Base-by-base conservation (phyloP, 1,140 invertebrate species). In the Proctacanthus coquilletti region DNA sequence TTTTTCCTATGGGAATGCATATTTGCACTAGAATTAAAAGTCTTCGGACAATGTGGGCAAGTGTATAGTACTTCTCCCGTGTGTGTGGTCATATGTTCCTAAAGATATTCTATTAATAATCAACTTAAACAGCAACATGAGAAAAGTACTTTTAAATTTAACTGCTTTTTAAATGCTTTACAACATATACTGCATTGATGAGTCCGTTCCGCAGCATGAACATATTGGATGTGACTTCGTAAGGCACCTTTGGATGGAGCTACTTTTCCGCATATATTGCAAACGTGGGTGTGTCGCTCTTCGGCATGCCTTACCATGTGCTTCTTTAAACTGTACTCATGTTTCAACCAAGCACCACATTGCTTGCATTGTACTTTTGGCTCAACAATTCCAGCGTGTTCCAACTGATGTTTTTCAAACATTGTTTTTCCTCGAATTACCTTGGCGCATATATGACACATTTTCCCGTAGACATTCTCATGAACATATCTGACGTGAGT, bases 391-490 rank as follows among this genome's bases (percentile, higher is more conserved):
- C 57, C 52, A 0, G 45, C 43, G 14, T 60, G 57, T 42, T 56
- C 50, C 17, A 52, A 27, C 11, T 56, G 50, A 34, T 60, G 57
- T 1, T 50, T 45, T 34, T 55, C 45, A 21, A 59, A 58, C 4
- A 49, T 47, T 0, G 49, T 45, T 1, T 45, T 38, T 3, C 52
- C 52, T 0, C 52, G 48, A 27, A 59, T 55, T 0, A 52, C 48
- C 36, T 60, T 55, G 1, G 56, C 56, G 15, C 56, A 60, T 9
- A 60, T 50, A 34, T 59, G 50, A 41, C 56, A 60, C 51, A 60
- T 60, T 32, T 45, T 53, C 2, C 35, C 40, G 18, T 51, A 44
- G 36, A 45, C 45, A n/a, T 48, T 48, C 10, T 46, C 42, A 8
- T 54, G 52, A 1, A 49, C 50, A 45, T 48, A 43, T 23, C 51